phyloP scores from a whole-genome alignment of 2,797 vertebrate species.

The Pogonophryne albipinna region DNA sequence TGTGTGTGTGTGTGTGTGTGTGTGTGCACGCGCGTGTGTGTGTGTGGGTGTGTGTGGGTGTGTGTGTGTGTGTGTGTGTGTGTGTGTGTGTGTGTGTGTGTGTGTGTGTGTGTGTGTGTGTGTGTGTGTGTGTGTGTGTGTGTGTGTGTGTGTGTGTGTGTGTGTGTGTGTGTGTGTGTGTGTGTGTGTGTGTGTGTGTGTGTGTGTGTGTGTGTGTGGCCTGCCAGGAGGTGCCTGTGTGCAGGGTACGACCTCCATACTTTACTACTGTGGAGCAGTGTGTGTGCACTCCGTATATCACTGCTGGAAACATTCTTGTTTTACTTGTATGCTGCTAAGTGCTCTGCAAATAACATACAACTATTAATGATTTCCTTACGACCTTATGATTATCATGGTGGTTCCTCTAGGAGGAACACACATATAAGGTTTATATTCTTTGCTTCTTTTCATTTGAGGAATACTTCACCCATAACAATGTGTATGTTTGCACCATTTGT shows the following conservation, averaged over 20 bases:
- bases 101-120: neutral
- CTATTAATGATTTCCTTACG: no score
- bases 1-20: neutral
- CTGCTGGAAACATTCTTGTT: neutral
- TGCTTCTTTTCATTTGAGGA: no score
- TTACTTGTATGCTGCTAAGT: no score
- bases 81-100: neutral
- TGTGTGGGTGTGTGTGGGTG: neutral
- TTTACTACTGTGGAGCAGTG: conserved; percentile 8
- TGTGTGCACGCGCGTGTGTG: conserved; percentile 5
- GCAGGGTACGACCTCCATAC: conserved; percentile 68
- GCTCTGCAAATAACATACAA: no score
- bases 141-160: no score
- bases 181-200: neutral
- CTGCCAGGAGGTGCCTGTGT: conserved; percentile 83
- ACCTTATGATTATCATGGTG: no score
- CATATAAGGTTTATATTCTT: no score
- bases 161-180: no score
- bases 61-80: neutral
- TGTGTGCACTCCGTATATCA: neutral
- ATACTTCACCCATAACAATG: no score
- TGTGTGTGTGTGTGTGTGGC: conserved; percentile 23
- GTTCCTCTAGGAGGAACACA: no score
- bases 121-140: neutral
- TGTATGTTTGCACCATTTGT: no score